Evolutionary conservation across 2,113 vertebrate species (phyloP).

Genomic region (Pristiophorus japonicus): DNA sequence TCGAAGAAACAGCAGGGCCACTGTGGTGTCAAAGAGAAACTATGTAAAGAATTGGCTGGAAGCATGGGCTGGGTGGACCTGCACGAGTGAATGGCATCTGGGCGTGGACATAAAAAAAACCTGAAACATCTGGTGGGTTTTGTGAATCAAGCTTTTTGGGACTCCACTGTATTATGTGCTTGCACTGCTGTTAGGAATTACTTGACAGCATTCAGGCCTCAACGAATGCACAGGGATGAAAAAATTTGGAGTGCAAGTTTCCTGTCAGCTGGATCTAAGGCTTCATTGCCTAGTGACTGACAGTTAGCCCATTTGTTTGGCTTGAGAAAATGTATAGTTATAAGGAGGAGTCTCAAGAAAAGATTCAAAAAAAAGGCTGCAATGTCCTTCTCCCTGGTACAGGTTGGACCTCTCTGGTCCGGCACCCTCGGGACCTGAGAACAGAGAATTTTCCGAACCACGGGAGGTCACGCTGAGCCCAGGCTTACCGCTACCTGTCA

Average conservation of each 20-base stretch:
- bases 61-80: slow-evolving; percentile 1
- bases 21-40: slow-evolving; percentile 1
- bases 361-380: neutral
- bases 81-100: neutral
- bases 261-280: neutral
- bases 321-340: neutral
- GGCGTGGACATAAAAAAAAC: neutral
- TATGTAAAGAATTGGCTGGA: neutral
- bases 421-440: too few species aligned
- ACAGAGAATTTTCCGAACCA: too few species aligned
- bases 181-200: neutral
- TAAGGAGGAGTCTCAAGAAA: neutral
- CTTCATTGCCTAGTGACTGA: neutral
- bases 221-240: neutral
- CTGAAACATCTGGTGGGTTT: slow-evolving; percentile 1
- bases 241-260: neutral
- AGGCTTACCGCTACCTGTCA: too few species aligned
- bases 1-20: neutral
- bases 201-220: neutral
- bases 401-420: too few species aligned
- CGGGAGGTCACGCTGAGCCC: too few species aligned
- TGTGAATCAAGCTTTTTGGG: neutral
- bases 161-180: too few species aligned
- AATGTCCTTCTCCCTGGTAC: neutral
- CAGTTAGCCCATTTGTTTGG: neutral